A percentile compares a stretch with the other conserved stretches of the same genome.
These are phyloP conservation scores for Mystacornis crossleyi DNA, from an alignment of 2,113 vertebrate genomes.

Conservation along the genomic window DNA sequence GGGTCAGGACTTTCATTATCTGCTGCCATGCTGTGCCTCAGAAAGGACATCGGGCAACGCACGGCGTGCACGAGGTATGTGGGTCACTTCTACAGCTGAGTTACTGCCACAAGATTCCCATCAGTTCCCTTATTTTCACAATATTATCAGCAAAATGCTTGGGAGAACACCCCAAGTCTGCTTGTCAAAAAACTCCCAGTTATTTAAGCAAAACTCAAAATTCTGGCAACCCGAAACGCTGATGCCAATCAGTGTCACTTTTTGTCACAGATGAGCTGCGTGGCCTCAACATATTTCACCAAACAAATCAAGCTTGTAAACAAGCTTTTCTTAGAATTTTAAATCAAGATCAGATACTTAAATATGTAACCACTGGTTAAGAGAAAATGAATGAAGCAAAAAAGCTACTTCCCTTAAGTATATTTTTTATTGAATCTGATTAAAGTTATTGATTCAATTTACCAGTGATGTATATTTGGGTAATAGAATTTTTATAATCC, in stretches of 20 bases:
- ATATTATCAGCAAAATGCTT: neutral
- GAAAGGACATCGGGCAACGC: neutral
- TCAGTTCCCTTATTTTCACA: neutral
- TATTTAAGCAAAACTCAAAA: neutral
- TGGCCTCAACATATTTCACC: neutral
- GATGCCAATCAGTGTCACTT: neutral
- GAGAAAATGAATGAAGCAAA: neutral
- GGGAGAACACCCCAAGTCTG: neutral
- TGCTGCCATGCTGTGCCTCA: slow-evolving; percentile 68
- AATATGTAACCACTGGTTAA: neutral
- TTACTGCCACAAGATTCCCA: neutral
- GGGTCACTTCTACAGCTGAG: neutral
- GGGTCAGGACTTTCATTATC: slow-evolving; percentile 78
- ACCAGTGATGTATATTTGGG: neutral
- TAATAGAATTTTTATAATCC: neutral
- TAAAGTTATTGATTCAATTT: slow-evolving; percentile 26
- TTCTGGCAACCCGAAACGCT: neutral
- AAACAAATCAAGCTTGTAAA: neutral
- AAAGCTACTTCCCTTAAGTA: neutral
- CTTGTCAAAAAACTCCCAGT: neutral
- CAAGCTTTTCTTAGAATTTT: neutral
- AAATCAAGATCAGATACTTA: neutral
- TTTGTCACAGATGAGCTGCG: accelerated
- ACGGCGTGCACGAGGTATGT: neutral
- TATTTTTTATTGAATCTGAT: slow-evolving; percentile 1